Base-by-base conservation (phyloP, 53 echinoderm and acorn worm species). In the Astropecten irregularis region DNA sequence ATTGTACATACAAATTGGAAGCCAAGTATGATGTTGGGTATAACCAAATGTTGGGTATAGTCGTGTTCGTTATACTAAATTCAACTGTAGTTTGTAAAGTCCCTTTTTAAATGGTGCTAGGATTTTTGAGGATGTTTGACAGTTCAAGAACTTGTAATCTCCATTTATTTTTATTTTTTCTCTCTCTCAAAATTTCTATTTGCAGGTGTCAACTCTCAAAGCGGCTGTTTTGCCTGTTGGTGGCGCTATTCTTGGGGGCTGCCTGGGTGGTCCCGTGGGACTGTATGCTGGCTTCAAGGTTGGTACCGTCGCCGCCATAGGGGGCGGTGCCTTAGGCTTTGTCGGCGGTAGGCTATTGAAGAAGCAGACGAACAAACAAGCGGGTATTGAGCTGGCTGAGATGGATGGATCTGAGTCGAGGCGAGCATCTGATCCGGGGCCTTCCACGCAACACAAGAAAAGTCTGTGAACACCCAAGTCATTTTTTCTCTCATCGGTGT, bases 231-330 rank as follows among this genome's bases (percentile, higher is more conserved):
- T 97, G 21, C 97, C 97, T n/a, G 49, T 97, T 11, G 82, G 89
- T 70, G 97, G 97, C 4, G 97, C 97, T 3, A 49, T 92, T 35
- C 46, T 97, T 16, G 97, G 97, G 39, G 91, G 92, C 2, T 89
- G 87, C 22, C 83, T 94, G 0, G 97, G 97, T 3, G 97, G 97
- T 20, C 97, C 97, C 3, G 64, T 97, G 4, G 97, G 97, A 3
- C 47, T 94, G 15, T 83, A 90, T 33, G 94, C 94, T 6, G 97
- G 97, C 11, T 38, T 87, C 39, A 97, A 97, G 81, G 40, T 97
- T 1, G 97, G 97, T 29, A 89, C 91, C 4, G 88, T 83, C 1
- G 94, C 88, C 2, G 90, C 94, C 3, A 57, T 92, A 10, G 94
- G 99, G n/a, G 94, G 94, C 0, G 73, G 92, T 33, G 88, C 89